These are phyloP conservation scores for Aphis craccivora DNA, from an alignment of 1,140 invertebrate genomes.

Conservation along the genomic window DNA sequence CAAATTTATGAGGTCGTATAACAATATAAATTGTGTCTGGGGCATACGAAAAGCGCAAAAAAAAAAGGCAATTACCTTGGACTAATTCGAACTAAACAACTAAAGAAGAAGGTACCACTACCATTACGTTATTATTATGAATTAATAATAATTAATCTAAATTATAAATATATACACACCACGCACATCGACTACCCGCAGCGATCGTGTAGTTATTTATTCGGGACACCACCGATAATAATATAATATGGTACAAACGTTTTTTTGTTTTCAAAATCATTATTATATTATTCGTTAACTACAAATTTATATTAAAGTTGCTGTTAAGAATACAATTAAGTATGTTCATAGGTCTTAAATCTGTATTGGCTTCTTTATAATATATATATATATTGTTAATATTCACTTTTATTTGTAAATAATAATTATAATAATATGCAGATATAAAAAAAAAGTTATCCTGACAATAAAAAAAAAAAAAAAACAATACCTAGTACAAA, in stretches of 20 bases:
- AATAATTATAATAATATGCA: neutral
- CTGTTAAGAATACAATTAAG: neutral
- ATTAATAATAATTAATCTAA: conserved; percentile 12
- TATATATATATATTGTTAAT: neutral
- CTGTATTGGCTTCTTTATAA: neutral
- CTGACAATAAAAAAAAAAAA: neutral
- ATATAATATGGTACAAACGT: too few relatives aligned
- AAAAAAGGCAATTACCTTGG: neutral
- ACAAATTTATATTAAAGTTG: neutral
- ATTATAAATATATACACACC: neutral
- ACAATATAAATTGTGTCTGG: conserved; percentile 4
- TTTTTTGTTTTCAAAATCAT: neutral
- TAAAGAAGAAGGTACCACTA: neutral
- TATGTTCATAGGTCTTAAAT: neutral
- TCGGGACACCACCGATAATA: neutral
- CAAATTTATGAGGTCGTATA: conserved; percentile 12
- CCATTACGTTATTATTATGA: neutral
- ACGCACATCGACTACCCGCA: neutral
- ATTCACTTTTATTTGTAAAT: neutral
- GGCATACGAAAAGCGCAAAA: neutral
- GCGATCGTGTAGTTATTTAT: neutral
- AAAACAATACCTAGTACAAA: neutral
- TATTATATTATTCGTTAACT: neutral
- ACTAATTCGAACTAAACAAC: conserved; percentile 11
- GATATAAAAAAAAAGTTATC: neutral